Conservation (phyloP, 2,113 vertebrate species). For the Phalacrocorax carbo region DNA sequence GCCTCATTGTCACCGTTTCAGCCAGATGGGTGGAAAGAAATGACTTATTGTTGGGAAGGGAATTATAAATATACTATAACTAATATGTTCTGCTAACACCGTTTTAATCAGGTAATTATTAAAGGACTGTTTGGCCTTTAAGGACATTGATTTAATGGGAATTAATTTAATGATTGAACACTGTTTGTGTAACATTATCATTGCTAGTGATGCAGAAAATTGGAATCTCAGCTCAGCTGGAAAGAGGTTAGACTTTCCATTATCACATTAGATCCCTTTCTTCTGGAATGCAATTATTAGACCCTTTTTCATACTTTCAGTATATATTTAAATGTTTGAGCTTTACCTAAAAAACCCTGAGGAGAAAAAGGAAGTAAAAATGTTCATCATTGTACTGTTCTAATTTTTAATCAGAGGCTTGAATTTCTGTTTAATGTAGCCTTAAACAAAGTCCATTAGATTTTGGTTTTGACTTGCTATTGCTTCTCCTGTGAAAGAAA, state of each 20-base stretch:
- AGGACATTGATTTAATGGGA: conserved; percentile 71
- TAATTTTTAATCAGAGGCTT: background rate
- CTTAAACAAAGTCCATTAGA: background rate
- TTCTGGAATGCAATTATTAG: conserved; percentile 19
- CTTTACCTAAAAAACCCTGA: conserved; percentile 18
- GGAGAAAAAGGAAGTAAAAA: background rate
- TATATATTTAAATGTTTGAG: conserved; percentile 1
- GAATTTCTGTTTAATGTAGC: background rate
- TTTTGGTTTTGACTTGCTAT: background rate
- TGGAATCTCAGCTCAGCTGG: conserved; percentile 63
- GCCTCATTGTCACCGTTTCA: background rate
- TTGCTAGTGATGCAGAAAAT: conserved; percentile 72
- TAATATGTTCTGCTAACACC: conserved; percentile 53
- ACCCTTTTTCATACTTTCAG: background rate
- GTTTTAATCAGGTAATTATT: conserved; percentile 66
- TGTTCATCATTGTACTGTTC: background rate
- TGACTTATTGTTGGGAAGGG: background rate
- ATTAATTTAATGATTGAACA: conserved; percentile 72
- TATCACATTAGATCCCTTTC: conserved; percentile 19
- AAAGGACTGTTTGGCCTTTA: conserved; percentile 67
- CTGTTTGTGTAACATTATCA: conserved; percentile 67
- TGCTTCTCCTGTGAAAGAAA: background rate
- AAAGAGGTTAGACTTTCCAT: conserved; percentile 53
- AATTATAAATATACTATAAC: conserved; percentile 41
- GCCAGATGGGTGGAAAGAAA: background rate